Conservation (phyloP, 2,113 vertebrate genomes). For the Crotalus viridis region DNA sequence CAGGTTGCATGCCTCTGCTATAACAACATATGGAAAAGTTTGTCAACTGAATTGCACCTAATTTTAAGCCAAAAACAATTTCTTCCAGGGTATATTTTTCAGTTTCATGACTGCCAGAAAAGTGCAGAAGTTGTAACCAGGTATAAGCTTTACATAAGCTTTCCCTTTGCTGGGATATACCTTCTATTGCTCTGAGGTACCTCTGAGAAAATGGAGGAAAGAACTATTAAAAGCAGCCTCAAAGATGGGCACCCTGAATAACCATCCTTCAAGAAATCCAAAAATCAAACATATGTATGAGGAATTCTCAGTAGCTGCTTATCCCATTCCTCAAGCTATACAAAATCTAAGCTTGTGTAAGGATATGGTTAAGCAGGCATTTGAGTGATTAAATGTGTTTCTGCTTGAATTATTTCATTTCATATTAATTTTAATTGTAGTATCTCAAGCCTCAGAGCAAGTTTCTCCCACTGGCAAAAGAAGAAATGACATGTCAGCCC, state of each 20-base stretch:
- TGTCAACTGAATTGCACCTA: not conserved
- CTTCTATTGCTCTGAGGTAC: not conserved
- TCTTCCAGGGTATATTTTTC: not conserved
- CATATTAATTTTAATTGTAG: not conserved
- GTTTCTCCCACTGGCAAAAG: not conserved
- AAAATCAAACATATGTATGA: not conserved
- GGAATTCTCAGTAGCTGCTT: not conserved
- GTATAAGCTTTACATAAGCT: not conserved
- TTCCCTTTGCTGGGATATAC: not conserved
- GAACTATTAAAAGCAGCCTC: not conserved
- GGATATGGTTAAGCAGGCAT: not conserved
- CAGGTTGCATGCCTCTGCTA: not conserved
- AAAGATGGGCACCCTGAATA: not conserved
- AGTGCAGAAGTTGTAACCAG: not conserved
- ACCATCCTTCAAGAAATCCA: not conserved
- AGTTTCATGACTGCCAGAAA: not conserved
- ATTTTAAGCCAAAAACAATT: not conserved
- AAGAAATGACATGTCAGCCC: not conserved
- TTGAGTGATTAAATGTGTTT: not conserved
- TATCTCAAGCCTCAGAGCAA: not conserved
- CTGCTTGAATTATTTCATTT: not conserved
- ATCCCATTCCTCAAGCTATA: not conserved
- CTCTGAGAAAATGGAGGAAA: not conserved
- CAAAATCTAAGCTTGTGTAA: not conserved
- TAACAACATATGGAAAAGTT: not conserved